Evolutionary conservation across 1,140 invertebrate genomes (phyloP), one percentile per base, ranked within the genome.

Genomic region (Drosophila orena): DNA sequence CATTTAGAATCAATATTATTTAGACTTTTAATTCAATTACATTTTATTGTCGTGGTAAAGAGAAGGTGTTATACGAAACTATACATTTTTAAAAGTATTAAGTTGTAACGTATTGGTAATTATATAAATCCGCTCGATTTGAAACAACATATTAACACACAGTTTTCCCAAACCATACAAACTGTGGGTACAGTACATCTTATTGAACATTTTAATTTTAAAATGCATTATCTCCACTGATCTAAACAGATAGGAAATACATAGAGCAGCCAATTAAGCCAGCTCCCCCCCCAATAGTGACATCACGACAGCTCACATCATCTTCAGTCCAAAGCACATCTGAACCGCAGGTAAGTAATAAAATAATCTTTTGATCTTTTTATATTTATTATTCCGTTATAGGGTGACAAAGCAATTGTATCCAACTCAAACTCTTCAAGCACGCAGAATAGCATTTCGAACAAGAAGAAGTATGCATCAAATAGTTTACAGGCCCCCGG

Each of bases 221-320:
- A 20, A 43, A 8, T 7, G 14, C n/a, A 20, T 65, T 59, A 17
- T 2, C 17, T 56, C 17, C 42, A 12, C n/a, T 50, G 12, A 11
- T 27, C 22, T 14, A 5, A 42, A 59, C 55, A 95, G 96, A 97
- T 93, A 95, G 96, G 30, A 95, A 95, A 80, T 97, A 96, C 81
- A 97, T 97, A 77, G 96, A 97, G 93, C 95, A 96, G 61, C 96
- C 96, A 8, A 91, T 96, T 58, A 96, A 96, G 92, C 96, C 96
- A 40, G 95, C 96, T 43, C 96, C 96, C 8, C 93, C 95, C 53
- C 94, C 95, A 64, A 94, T 96, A 58, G 94, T 96, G 35, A 95
- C 94, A 56, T 95, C 94, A 80, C 95, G 93, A 24, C 90, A 66
- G 40, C 71, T 81, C 14, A 79, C 77, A 50, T 77, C 84, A n/a